A percentile compares a stretch with the other conserved stretches of the same genome.
These are phyloP conservation scores for Nymphicus hollandicus DNA, from an alignment of 2,113 vertebrate species.

Conservation along the genomic window DNA sequence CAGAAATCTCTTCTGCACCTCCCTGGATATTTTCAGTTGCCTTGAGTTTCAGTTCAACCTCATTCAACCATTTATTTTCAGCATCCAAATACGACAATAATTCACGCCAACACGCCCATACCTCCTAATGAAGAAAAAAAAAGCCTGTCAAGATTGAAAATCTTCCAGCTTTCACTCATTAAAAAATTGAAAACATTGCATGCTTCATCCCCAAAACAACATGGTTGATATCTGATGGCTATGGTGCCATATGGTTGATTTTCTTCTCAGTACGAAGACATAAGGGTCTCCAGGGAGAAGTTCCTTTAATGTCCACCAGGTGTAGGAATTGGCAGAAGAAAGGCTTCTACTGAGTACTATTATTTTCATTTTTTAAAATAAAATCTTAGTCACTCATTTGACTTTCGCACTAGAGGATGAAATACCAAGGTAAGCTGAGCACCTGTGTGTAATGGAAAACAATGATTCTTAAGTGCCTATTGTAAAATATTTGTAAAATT, in stretches of 20 bases:
- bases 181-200: not conserved
- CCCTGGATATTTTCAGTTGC: constrained; percentile 85
- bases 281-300: not conserved
- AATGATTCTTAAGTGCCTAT: not conserved
- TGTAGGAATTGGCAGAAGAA: not conserved
- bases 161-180: not conserved
- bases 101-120: constrained; percentile 96
- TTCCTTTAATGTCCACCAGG: not conserved
- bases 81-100: constrained; percentile 89
- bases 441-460: not conserved
- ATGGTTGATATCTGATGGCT: not conserved
- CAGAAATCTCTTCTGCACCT: constrained; percentile 85
- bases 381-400: not conserved
- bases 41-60: constrained; percentile 88
- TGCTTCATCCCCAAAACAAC: not conserved
- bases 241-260: not conserved
- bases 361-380: not conserved
- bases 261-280: not conserved
- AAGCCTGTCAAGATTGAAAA: not conserved
- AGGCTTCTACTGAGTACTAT: not conserved
- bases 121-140: constrained; percentile 79
- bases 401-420: not conserved
- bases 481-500: not conserved
- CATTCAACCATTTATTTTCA: constrained; percentile 91
- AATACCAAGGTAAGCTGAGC: not conserved